These are phyloP conservation scores for Hippocampus guttulatus DNA, from an alignment of 2,113 vertebrate genomes.

Conservation along the genomic window DNA sequence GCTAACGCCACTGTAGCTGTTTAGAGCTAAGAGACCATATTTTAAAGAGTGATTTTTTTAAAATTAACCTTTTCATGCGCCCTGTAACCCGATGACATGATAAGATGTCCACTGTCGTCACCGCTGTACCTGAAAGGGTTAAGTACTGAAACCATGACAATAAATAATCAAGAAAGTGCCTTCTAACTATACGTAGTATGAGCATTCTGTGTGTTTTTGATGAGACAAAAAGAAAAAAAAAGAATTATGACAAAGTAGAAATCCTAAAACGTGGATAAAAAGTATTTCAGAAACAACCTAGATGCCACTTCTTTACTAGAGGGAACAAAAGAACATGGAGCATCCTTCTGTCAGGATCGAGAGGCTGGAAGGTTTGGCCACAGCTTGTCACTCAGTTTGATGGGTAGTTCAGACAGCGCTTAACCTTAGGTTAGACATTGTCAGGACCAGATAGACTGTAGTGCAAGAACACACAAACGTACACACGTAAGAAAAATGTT, in stretches of 20 bases:
- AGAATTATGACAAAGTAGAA: background rate
- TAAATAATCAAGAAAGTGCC: no score
- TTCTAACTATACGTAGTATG: no score
- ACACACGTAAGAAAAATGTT: background rate
- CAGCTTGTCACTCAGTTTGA: conserved; percentile 60
- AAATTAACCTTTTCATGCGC: no score
- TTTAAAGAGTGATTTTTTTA: no score
- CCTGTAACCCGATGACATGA: no score
- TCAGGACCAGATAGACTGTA: conserved; percentile 15
- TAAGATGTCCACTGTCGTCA: no score
- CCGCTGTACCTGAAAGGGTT: no score
- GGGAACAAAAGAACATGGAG: conserved; percentile 30
- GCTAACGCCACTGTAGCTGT: no score
- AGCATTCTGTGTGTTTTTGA: no score
- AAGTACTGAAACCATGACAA: background rate
- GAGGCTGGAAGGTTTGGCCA: conserved; percentile 38
- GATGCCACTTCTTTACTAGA: conserved; percentile 40
- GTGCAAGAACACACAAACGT: conserved; percentile 3
- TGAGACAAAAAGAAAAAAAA: background rate
- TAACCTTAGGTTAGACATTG: conserved; percentile 41
- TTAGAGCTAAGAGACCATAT: no score
- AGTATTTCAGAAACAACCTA: conserved; percentile 17
- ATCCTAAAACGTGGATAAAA: background rate
- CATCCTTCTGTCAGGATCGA: conserved; percentile 47
- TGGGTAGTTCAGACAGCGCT: conserved; percentile 37